Percentiles rank a stretch among this genome's conserved stretches.
These are phyloP conservation scores for Pandemis heparana DNA, from an alignment of 2,888 invertebrate species.

Conservation along the genomic window DNA sequence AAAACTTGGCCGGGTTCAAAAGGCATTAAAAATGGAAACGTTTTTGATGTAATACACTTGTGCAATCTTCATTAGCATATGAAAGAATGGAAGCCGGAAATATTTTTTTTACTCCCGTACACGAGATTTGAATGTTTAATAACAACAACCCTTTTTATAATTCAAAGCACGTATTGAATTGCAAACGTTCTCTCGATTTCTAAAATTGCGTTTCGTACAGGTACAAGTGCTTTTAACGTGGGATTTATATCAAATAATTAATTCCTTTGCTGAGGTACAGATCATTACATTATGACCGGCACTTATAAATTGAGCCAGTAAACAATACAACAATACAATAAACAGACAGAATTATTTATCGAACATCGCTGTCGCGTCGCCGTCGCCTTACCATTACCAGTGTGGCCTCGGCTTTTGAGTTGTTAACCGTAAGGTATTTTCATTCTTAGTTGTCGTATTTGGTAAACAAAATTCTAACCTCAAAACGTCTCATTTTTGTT, in stretches of 20 bases:
- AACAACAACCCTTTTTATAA: slow-evolving; percentile 13
- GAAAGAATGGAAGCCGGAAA: slow-evolving; percentile 4
- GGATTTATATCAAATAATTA: background rate
- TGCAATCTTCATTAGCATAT: slow-evolving; percentile 23
- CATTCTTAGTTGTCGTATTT: too few species aligned
- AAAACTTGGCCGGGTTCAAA: background rate
- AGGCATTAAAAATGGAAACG: slow-evolving; percentile 2
- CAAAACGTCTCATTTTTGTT: too few species aligned
- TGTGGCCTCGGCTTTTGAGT: too few species aligned
- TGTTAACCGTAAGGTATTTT: too few species aligned
- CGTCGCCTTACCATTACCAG: too few species aligned
- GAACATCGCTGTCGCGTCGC: too few species aligned
- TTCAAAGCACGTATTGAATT: slow-evolving; percentile 22
- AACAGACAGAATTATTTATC: too few species aligned
- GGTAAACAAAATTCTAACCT: too few species aligned
- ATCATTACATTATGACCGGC: too few species aligned
- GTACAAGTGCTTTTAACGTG: background rate
- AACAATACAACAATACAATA: too few species aligned
- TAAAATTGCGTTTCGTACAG: slow-evolving; percentile 11
- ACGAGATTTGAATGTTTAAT: slow-evolving; percentile 19
- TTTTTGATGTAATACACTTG: slow-evolving; percentile 9
- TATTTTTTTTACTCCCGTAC: slow-evolving; percentile 6
- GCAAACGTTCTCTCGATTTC: slow-evolving; percentile 14
- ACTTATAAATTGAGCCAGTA: too few species aligned
- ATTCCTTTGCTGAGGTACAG: background rate